These are phyloP conservation scores for Campodea augens DNA, from an alignment of 1,140 invertebrate genomes.

Conservation along the genomic window DNA sequence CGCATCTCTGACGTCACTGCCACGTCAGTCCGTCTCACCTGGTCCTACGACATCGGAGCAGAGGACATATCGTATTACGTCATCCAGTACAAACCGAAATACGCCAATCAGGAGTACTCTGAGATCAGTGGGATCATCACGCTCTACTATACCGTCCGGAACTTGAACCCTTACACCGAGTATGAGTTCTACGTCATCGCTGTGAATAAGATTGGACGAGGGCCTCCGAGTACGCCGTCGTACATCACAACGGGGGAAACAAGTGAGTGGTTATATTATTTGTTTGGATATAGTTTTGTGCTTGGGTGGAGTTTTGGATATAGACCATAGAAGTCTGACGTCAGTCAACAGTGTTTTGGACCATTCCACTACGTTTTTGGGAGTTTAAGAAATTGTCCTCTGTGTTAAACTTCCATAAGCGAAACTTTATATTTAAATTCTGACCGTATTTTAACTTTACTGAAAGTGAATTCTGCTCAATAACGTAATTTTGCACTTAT, in stretches of 20 bases:
- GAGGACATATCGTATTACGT: conserved; percentile 83
- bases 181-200: conserved; percentile 94
- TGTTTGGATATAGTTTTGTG: too few species aligned
- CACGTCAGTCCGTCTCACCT: conserved; percentile 71
- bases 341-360: too few species aligned
- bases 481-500: too few species aligned
- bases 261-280: conserved; percentile 46
- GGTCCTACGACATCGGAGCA: conserved; percentile 61
- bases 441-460: too few species aligned
- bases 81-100: conserved; percentile 86
- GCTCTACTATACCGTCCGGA: conserved; percentile 74
- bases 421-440: too few species aligned
- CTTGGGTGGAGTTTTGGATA: too few species aligned
- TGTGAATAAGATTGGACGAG: conserved; percentile 79
- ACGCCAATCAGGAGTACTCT: conserved; percentile 43
- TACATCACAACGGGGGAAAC: conserved; percentile 88
- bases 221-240: conserved; percentile 61
- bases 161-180: conserved; percentile 79
- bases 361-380: too few species aligned
- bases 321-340: too few species aligned
- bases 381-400: too few species aligned
- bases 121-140: conserved; percentile 84
- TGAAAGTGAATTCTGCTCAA: too few species aligned
- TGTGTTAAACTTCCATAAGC: too few species aligned
- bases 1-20: conserved; percentile 79